A percentile compares a stretch with the other conserved stretches of the same genome.
Evolutionary conservation across 1,140 invertebrate genomes (phyloP).

Genomic region (Steinernema khuongi): DNA sequence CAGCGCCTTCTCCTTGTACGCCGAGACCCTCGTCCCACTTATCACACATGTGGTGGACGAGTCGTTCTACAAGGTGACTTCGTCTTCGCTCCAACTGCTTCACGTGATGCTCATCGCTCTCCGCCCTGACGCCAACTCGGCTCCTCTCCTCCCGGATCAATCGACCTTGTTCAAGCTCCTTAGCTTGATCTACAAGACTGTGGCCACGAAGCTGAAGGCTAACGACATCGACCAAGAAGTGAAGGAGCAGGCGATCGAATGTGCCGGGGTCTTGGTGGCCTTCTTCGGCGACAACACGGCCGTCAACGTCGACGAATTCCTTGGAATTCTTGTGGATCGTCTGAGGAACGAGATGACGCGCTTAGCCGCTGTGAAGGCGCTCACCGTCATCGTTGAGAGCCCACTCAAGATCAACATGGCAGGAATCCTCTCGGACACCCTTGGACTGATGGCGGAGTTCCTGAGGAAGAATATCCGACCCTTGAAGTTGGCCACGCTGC

Average conservation of each 20-base stretch:
- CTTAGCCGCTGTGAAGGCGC: conserved; percentile 85
- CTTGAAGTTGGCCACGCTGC: conserved; percentile 81
- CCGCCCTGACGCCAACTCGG: not conserved
- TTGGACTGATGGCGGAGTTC: conserved; percentile 86
- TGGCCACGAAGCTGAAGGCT: not conserved
- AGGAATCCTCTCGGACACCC: conserved; percentile 77
- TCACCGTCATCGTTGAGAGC: conserved; percentile 15
- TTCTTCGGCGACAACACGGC: conserved; percentile 20
- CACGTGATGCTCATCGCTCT: not conserved
- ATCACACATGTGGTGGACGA: conserved; percentile 64
- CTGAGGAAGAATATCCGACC: conserved; percentile 91
- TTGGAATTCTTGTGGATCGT: conserved; percentile 88
- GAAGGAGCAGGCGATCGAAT: conserved; percentile 29
- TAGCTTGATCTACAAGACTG: not conserved
- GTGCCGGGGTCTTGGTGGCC: conserved; percentile 18
- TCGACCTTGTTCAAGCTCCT: not conserved
- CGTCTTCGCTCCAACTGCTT: not conserved
- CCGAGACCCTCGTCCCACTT: not conserved
- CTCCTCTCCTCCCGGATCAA: not conserved
- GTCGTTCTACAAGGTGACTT: conserved; percentile 85
- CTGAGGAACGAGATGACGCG: conserved; percentile 90
- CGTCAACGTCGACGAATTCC: conserved; percentile 5
- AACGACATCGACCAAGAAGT: conserved; percentile 48
- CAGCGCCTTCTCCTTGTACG: not conserved
- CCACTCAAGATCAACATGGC: conserved; percentile 77